Base-by-base conservation (phyloP, 2,888 invertebrate species). In the Acanthacorydalis orientalis region DNA sequence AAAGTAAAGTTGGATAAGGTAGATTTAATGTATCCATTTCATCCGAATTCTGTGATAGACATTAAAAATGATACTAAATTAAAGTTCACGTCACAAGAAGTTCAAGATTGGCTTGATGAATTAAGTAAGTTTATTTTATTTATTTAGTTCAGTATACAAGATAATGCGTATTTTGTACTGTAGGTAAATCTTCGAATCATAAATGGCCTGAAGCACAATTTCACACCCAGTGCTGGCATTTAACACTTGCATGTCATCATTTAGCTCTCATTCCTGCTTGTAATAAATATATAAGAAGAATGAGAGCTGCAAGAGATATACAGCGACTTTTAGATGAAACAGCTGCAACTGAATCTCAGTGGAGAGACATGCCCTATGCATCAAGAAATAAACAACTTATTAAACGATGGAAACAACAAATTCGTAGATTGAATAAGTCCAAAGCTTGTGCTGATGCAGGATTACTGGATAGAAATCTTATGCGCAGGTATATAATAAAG, bases 181-280 rank as follows among this genome's bases (percentile, higher is more conserved):
- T 43, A n/a, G 43, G n/a, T 35, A 35, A 45, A 45, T 35, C 37
- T 44, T 67, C 68, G 1, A 64, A 61, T 31, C 75, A 78, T 61
- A 68, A 71, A 43, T 84, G 83, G 80, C 75, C 77, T 9, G 82
- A 84, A 46, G 78, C 85, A 2, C 95, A 91, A 59, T 98, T 98
- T 67, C 86, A 90, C 52, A 95, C 96, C 0, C 88, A 92, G 55
- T 97, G 96, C 63, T 97, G 96, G 89, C 96, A 93, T 68, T 72
- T 97, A 43, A 93, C 96, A 0, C 72, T 96, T 38, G 90, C 93
- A 64, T 86, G 88, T 65, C 92, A 95, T 65, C 95, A 96, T 62
- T 74, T 96, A 49, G 84, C 91, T 8, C 75, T 96, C 47, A 73
- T 93, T 54, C 93, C 97, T 0, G 83, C 90, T 3, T 74, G 90